A percentile compares a stretch with the other conserved stretches of the same genome.
These are phyloP conservation scores for Sminthurinus signatus DNA, from an alignment of 1,140 invertebrate genomes.

Conservation along the genomic window DNA sequence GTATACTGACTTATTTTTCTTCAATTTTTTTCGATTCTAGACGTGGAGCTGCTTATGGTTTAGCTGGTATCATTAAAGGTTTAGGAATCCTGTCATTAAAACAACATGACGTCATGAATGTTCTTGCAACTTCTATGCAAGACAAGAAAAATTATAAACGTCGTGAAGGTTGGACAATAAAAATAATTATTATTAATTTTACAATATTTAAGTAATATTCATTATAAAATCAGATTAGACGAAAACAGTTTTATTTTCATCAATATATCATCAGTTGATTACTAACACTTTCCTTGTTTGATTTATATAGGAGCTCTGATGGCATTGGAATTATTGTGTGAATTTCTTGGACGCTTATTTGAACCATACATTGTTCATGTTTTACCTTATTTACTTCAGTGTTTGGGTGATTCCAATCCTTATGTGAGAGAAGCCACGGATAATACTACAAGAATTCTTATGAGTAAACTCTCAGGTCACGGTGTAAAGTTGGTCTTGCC, in stretches of 20 bases:
- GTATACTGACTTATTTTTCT: too few species aligned
- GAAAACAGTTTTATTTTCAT: too few species aligned
- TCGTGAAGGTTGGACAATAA: constrained; percentile 61
- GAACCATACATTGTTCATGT: constrained; percentile 98
- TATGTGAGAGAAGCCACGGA: constrained; percentile 83
- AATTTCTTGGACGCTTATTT: constrained; percentile 89
- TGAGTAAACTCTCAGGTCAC: constrained; percentile 87
- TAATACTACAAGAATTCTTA: constrained; percentile 78
- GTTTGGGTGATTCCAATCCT: constrained; percentile 91
- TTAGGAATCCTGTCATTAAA: constrained; percentile 93
- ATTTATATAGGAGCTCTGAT: constrained; percentile 76
- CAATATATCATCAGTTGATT: too few species aligned
- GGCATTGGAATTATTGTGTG: constrained; percentile 95
- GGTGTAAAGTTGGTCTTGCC: constrained; percentile 93
- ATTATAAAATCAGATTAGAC: too few species aligned
- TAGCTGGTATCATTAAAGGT: constrained; percentile 87
- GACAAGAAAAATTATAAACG: constrained; percentile 93
- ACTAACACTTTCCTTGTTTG: neutral
- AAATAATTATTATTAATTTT: constrained; percentile 41
- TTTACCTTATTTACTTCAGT: constrained; percentile 85
- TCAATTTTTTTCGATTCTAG: constrained; percentile 9
- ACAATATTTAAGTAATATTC: neutral
- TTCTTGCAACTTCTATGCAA: constrained; percentile 87
- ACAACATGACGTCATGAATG: constrained; percentile 92
- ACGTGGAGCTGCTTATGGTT: constrained; percentile 74